phyloP scores from a whole-genome alignment of 1,140 invertebrate genomes.

The Drosophila pseudoananassae region DNA sequence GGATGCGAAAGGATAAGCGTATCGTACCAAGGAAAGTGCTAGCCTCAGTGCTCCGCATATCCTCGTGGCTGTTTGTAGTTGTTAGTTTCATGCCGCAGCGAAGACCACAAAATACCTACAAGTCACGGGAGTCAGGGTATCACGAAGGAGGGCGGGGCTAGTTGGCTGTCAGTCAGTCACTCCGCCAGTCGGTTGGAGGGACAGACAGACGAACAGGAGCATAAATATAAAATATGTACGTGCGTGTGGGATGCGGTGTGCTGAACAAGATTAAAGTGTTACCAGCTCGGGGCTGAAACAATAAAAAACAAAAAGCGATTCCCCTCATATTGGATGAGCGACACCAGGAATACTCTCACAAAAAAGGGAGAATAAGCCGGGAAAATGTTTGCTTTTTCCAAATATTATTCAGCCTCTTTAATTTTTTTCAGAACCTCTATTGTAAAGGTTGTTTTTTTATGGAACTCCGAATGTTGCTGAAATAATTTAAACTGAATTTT shows the following conservation, averaged over 20 bases:
- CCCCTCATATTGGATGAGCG: background rate
- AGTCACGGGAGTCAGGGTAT: constrained; percentile 46
- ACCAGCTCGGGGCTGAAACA: constrained; percentile 47
- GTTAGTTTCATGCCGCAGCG: constrained; percentile 59
- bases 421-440: background rate
- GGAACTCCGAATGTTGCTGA: background rate
- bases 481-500: background rate
- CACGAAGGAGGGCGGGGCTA: background rate
- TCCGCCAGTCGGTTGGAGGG: constrained; percentile 64
- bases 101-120: constrained; percentile 73
- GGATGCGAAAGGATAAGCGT: constrained; percentile 62
- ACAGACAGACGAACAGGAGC: constrained; percentile 54
- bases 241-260: constrained; percentile 31
- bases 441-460: background rate
- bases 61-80: constrained; percentile 51
- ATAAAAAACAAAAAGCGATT: constrained; percentile 28
- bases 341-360: constrained; percentile 15
- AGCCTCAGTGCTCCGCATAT: constrained; percentile 8
- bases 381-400: background rate
- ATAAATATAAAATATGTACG: constrained; percentile 78
- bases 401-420: background rate
- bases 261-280: constrained; percentile 78
- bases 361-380: background rate
- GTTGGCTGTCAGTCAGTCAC: constrained; percentile 17
- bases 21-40: constrained; percentile 62